A percentile compares a stretch with the other conserved stretches of the same genome.
Evolutionary conservation across 2,888 invertebrate genomes (phyloP).

Genomic region (Lasioglossum zephyrum): DNA sequence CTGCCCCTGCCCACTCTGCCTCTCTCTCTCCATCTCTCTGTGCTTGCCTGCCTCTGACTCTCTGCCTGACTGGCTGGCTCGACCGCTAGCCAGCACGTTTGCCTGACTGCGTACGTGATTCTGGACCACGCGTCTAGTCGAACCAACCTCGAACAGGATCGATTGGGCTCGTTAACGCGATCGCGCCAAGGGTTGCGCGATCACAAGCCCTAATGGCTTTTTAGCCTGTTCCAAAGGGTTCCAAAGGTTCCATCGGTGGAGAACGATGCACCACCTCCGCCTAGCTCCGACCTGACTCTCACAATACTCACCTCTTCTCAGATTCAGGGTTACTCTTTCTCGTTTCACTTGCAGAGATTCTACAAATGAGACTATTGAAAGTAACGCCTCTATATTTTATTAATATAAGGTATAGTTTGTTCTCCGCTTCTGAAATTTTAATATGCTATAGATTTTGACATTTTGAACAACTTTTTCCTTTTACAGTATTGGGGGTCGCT

Average conservation of each 20-base stretch:
- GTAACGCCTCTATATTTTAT: too few species aligned
- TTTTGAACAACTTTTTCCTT: too few species aligned
- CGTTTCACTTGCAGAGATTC: background rate
- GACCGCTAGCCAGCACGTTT: constrained; percentile 69
- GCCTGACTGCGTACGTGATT: constrained; percentile 60
- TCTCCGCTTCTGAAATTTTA: too few species aligned
- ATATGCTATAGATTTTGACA: too few species aligned
- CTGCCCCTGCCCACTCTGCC: constrained; percentile 8
- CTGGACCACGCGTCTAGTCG: constrained; percentile 44
- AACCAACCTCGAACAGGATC: constrained; percentile 35
- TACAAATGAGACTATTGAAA: too few species aligned
- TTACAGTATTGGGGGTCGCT: too few species aligned
- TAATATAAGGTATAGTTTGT: too few species aligned
- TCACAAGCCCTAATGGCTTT: constrained; percentile 25
- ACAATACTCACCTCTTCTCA: background rate
- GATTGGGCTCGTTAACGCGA: constrained; percentile 52
- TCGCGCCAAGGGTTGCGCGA: constrained; percentile 38
- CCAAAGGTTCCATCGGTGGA: background rate
- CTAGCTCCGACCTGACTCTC: background rate
- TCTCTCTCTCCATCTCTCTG: background rate
- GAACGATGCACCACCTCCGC: background rate
- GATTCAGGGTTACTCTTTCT: background rate
- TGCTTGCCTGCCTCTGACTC: constrained; percentile 22
- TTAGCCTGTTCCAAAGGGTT: background rate
- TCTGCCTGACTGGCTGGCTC: constrained; percentile 51